Base-by-base conservation (phyloP, 2,113 vertebrate species). In the Esox niger region DNA sequence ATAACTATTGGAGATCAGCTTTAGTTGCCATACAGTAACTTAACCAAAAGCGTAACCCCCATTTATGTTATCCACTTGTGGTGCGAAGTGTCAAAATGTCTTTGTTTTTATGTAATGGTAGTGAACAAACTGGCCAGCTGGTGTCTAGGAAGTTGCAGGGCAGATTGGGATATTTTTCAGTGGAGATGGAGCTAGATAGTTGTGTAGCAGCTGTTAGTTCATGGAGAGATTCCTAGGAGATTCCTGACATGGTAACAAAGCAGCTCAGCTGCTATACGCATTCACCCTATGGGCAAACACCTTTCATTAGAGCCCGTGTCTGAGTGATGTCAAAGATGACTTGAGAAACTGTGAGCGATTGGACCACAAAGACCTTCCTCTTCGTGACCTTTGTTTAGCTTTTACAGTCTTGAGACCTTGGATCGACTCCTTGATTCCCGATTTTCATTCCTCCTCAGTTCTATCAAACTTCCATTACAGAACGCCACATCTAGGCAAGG, bases 291-390 rank as follows among this genome's bases (percentile, higher is more conserved):
- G 70, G 65, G 68, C 57, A 49, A 35, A 64, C 35, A 27, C 27
- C 57, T 73, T 60, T 62, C 70, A 74, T 73, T 47, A 32, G 20
- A 73, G 27, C 38, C 54, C 52, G 60, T 54, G 68, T 68, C 31
- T 80, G 65, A 70, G 35, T 69, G 66, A 77, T 76, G 38, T 70
- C 66, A 31, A 31, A 68, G 43, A 79, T 68, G 64, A 66, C 64
- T 26, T 60, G 27, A 66, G 49, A 52, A 62, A 47, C 26, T 46
- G 38, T 9, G 62, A 78, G 61, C 69, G 61, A 71, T 73, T 4
- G 56, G 54, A 46, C 72, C 66, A 65, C 66, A 2, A 21, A 67
- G 65, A 64, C 63, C 46, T 52, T 30, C 43, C 33, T 29, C 1
- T 9, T 17, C 1, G 57, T 62, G 69, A 70, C 65, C 43, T 52